These are phyloP conservation scores for Calcarius lapponicus DNA, from an alignment of 2,797 vertebrate genomes.

Conservation along the genomic window DNA sequence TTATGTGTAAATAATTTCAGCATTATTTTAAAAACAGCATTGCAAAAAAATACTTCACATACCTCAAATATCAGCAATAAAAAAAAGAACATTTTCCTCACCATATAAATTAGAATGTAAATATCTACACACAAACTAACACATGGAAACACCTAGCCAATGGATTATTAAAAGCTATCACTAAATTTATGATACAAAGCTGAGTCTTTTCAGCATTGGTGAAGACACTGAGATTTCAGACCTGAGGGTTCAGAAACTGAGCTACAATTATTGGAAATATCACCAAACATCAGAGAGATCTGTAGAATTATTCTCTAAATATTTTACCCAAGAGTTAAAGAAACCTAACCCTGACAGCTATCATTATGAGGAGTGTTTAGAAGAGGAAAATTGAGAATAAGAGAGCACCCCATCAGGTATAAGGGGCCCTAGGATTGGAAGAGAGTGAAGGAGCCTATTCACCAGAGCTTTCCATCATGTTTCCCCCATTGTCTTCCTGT, in stretches of 20 bases:
- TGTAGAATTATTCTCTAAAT: neutral
- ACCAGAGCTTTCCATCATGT: fast-evolving
- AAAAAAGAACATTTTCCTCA: neutral
- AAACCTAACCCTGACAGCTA: fast-evolving
- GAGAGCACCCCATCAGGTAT: neutral
- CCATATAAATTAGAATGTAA: neutral
- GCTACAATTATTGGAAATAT: neutral
- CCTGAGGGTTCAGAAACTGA: neutral
- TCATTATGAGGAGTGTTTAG: neutral
- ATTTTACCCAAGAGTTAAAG: neutral
- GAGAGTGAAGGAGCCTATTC: neutral
- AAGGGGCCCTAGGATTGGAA: neutral
- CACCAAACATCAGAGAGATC: neutral
- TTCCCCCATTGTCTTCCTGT: neutral
- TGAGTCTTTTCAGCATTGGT: neutral
- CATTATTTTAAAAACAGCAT: neutral
- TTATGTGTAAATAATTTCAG: neutral
- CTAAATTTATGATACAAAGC: neutral
- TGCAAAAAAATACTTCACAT: neutral
- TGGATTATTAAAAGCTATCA: neutral
- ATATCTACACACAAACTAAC: neutral
- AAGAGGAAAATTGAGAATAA: neutral
- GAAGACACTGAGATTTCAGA: neutral
- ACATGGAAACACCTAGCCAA: neutral
- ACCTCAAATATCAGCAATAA: neutral